Evolutionary conservation across 2,797 vertebrate genomes (phyloP).

Genomic region (Chelmon rostratus): DNA sequence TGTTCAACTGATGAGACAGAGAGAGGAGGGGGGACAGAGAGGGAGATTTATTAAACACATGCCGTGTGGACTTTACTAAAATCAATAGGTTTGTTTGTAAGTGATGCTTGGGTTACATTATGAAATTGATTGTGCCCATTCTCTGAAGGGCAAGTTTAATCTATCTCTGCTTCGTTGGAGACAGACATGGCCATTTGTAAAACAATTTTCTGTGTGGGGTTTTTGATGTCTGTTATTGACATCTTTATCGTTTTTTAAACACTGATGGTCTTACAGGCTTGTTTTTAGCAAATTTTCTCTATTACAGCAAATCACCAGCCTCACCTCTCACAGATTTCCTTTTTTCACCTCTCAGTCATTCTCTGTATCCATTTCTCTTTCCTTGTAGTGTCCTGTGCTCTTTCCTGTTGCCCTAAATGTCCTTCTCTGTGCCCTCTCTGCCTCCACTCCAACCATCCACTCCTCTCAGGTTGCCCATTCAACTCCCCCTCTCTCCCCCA

Average conservation of each 20-base stretch:
- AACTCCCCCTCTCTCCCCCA: conserved; percentile 37
- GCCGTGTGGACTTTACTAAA: conserved; percentile 30
- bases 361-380: conserved; percentile 26
- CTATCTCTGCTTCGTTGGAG: conserved; percentile 6
- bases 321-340: not conserved
- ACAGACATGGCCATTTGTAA: conserved; percentile 9
- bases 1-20: conserved; percentile 87
- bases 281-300: not conserved
- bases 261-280: not conserved
- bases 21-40: conserved; percentile 9
- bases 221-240: not conserved
- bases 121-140: conserved; percentile 34
- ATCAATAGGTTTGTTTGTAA: conserved; percentile 44
- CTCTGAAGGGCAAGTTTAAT: conserved; percentile 31
- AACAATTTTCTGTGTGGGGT: not conserved
- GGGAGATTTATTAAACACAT: conserved; percentile 18
- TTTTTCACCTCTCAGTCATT: not conserved
- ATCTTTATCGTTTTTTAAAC: too few relatives aligned
- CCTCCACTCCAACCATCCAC: conserved; percentile 50
- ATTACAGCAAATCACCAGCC: not conserved
- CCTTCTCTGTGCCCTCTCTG: conserved; percentile 62
- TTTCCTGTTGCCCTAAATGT: conserved; percentile 63
- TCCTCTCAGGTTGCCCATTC: conserved; percentile 68
- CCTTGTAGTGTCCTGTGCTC: conserved; percentile 23
- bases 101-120: conserved; percentile 8